Evolutionary conservation across 2,797 vertebrate species (phyloP).

Genomic region (Streptopelia turtur): DNA sequence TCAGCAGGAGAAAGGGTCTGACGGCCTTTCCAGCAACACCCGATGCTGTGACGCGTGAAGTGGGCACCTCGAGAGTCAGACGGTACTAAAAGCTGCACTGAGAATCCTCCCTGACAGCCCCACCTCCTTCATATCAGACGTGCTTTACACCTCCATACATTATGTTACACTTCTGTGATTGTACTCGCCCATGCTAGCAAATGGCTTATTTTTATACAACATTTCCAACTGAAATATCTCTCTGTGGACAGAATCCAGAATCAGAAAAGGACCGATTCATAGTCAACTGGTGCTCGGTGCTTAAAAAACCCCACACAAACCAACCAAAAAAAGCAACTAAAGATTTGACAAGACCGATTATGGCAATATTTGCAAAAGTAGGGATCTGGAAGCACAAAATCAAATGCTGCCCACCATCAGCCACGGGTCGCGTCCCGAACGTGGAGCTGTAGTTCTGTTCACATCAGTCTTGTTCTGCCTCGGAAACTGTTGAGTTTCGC

Average conservation of each 20-base stretch:
- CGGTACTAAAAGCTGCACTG: not conserved
- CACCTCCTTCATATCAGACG: not conserved
- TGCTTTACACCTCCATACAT: not conserved
- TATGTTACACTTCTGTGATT: not conserved
- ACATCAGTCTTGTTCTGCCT: slow-evolving; percentile 5
- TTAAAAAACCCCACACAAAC: not conserved
- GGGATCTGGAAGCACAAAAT: slow-evolving; percentile 44
- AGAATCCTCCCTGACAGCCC: slow-evolving; percentile 10
- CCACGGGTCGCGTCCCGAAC: not conserved
- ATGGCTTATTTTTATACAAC: slow-evolving; percentile 82
- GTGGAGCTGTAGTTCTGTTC: not conserved
- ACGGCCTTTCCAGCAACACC: not conserved
- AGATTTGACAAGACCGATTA: not conserved
- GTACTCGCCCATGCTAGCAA: slow-evolving; percentile 56
- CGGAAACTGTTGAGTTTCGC: not conserved
- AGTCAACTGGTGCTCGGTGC: slow-evolving; percentile 75
- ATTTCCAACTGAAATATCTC: slow-evolving; percentile 60
- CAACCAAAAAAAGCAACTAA: not conserved
- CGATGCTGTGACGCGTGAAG: not conserved
- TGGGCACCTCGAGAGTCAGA: not conserved
- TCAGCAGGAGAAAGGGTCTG: not conserved
- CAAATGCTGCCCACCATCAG: not conserved
- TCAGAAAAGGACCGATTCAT: slow-evolving; percentile 41
- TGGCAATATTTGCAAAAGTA: not conserved
- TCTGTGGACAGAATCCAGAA: slow-evolving; percentile 48